Evolutionary conservation across 2,113 vertebrate species (phyloP).

Genomic region (Puntigrus tetrazona): DNA sequence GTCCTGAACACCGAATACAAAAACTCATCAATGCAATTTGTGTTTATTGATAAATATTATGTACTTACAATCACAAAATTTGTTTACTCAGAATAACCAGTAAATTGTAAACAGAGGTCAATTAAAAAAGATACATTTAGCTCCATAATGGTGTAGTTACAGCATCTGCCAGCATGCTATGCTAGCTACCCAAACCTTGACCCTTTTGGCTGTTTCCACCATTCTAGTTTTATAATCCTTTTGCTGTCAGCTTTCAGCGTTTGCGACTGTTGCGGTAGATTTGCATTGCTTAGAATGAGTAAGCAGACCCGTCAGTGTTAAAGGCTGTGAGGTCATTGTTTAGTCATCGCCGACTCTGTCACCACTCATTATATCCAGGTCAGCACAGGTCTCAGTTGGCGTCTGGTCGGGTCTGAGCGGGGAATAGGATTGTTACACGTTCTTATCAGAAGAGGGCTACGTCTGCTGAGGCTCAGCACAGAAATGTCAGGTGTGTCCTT

Average conservation of each 20-base stretch:
- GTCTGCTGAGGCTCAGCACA: constrained; percentile 39
- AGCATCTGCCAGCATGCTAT: not conserved
- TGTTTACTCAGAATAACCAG: not conserved
- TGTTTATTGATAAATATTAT: not conserved
- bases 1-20: not conserved
- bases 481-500: constrained; percentile 42
- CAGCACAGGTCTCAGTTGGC: not conserved
- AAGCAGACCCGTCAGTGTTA: not conserved
- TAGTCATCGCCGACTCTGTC: not conserved
- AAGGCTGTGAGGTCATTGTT: not conserved
- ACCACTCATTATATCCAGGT: not conserved
- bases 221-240: not conserved
- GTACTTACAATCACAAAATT: too few relatives aligned
- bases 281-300: constrained; percentile 3
- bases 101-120: not conserved
- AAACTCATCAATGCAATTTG: not conserved
- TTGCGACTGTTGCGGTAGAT: not conserved
- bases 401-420: not conserved
- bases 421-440: constrained; percentile 14
- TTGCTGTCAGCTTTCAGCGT: not conserved
- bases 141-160: not conserved
- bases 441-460: constrained; percentile 36
- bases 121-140: not conserved
- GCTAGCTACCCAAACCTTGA: not conserved
- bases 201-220: not conserved